A percentile compares a stretch with the other conserved stretches of the same genome.
phyloP scores from a whole-genome alignment of 2,797 vertebrate genomes.

The Poecilia wingei region DNA sequence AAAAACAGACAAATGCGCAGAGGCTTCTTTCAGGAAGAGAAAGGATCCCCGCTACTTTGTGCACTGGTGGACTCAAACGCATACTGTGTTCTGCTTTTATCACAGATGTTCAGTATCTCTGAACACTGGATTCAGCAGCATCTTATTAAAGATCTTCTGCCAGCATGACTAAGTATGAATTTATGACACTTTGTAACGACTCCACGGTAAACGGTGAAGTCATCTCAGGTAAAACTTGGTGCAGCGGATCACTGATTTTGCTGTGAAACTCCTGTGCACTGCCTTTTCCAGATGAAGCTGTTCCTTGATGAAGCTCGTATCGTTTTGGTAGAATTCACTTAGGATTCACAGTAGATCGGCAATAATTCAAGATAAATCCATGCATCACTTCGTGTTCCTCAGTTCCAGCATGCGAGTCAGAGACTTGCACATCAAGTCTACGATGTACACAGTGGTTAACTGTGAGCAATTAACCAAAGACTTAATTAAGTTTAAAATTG shows the following conservation, averaged over 20 bases:
- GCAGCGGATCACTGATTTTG: constrained; percentile 30
- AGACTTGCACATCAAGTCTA: constrained; percentile 15
- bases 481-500: constrained; percentile 34
- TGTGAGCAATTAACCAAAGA: constrained; percentile 18
- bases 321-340: constrained; percentile 32
- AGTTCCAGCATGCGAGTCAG: constrained; percentile 64
- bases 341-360: constrained; percentile 24
- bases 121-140: constrained; percentile 6
- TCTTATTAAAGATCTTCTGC: neutral
- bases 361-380: constrained; percentile 61
- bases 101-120: constrained; percentile 3
- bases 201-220: neutral
- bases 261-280: constrained; percentile 11
- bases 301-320: constrained; percentile 37
- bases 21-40: constrained; percentile 63
- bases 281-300: constrained; percentile 17
- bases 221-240: constrained; percentile 24
- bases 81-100: constrained; percentile 2
- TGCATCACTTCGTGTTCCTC: constrained; percentile 63
- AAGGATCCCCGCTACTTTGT: constrained; percentile 55
- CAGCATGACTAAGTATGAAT: neutral
- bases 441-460: constrained; percentile 29
- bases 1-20: constrained; percentile 50
- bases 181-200: neutral
- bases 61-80: constrained; percentile 25